Conservation (phyloP, 2,888 invertebrate species). For the Stenchaetothrips biformis region DNA sequence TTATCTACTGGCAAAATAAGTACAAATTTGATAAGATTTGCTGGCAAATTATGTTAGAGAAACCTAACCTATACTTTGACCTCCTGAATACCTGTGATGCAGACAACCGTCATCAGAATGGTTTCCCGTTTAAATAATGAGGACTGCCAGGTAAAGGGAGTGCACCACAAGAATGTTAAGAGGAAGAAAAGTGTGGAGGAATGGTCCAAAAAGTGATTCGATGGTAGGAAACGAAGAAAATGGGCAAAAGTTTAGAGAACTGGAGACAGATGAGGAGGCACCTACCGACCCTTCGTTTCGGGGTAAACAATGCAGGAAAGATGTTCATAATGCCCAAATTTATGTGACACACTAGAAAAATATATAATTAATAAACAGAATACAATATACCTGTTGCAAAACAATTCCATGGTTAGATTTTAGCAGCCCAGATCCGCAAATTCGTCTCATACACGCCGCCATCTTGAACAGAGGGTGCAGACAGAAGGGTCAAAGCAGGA, state of each 20-base stretch:
- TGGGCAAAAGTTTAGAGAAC: neutral
- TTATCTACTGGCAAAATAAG: neutral
- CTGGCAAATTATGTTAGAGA: neutral
- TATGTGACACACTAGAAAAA: constrained; percentile 35
- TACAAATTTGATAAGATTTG: neutral
- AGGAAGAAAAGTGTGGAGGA: neutral
- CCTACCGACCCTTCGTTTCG: constrained; percentile 30
- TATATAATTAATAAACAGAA: constrained; percentile 38
- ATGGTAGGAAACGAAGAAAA: neutral
- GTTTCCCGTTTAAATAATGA: too few species aligned
- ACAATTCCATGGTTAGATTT: constrained; percentile 64
- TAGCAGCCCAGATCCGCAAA: constrained; percentile 78
- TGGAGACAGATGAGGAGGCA: constrained; percentile 9
- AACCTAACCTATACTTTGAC: constrained; percentile 23
- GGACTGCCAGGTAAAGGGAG: neutral
- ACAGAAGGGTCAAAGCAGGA: constrained; percentile 38
- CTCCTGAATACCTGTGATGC: neutral
- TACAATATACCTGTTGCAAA: constrained; percentile 64
- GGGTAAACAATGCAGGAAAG: constrained; percentile 32
- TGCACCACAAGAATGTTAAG: neutral
- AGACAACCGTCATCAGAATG: neutral
- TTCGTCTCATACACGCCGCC: constrained; percentile 83
- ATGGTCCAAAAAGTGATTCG: neutral
- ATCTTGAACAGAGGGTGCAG: constrained; percentile 58
- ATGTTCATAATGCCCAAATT: constrained; percentile 20